Evolutionary conservation across 2,888 invertebrate genomes (phyloP).

Genomic region (Andrena fulva): DNA sequence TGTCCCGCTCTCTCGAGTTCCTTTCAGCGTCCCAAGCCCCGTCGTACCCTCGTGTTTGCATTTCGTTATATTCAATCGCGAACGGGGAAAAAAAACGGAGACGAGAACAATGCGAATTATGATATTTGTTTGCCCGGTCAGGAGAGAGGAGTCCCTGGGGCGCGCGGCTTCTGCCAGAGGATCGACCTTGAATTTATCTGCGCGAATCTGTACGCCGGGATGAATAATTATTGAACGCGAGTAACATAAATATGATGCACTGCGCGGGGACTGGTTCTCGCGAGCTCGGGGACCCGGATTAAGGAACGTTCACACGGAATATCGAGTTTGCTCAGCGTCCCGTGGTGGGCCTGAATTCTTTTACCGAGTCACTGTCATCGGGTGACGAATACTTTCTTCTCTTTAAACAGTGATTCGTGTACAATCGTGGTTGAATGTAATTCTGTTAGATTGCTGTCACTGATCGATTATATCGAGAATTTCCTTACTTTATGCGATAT

Average conservation of each 20-base stretch:
- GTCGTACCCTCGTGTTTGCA: slow-evolving; percentile 80
- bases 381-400: background rate
- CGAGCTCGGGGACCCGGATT: slow-evolving; percentile 31
- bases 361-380: background rate
- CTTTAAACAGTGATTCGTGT: background rate
- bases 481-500: background rate
- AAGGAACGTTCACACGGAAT: slow-evolving; percentile 60
- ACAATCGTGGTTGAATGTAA: background rate
- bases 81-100: slow-evolving; percentile 67
- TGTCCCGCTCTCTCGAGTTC: slow-evolving; percentile 29
- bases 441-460: background rate
- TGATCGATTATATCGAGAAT: background rate
- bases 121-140: slow-evolving; percentile 83
- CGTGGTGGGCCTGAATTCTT: background rate
- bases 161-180: slow-evolving; percentile 68
- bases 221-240: slow-evolving; percentile 71
- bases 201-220: slow-evolving; percentile 62
- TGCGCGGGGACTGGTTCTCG: slow-evolving; percentile 60
- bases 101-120: slow-evolving; percentile 83
- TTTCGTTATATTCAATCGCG: slow-evolving; percentile 84
- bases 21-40: slow-evolving; percentile 67
- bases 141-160: slow-evolving; percentile 69
- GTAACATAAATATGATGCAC: slow-evolving; percentile 70
- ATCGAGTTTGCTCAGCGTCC: background rate
- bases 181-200: slow-evolving; percentile 73